Percentiles rank a stretch among this genome's conserved stretches.
These are phyloP conservation scores for Conopomorpha cramerella DNA, from an alignment of 1,140 invertebrate species.

Conservation along the genomic window DNA sequence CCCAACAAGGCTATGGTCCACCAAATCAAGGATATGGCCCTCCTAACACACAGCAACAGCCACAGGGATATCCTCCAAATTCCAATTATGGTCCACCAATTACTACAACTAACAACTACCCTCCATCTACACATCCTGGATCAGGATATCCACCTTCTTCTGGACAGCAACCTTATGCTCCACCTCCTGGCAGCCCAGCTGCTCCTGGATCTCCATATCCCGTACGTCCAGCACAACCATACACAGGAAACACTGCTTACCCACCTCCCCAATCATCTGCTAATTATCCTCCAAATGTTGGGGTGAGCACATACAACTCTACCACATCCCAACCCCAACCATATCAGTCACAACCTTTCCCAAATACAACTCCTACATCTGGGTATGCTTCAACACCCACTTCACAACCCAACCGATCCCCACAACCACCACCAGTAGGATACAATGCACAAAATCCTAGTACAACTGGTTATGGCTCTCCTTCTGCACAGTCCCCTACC, in stretches of 20 bases:
- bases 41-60: constrained; percentile 49
- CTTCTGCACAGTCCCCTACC: constrained; percentile 52
- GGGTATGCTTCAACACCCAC: constrained; percentile 52
- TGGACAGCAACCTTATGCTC: constrained; percentile 48
- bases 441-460: constrained; percentile 44
- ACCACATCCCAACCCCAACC: constrained; percentile 44
- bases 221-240: constrained; percentile 39
- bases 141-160: constrained; percentile 49
- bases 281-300: constrained; percentile 46
- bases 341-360: constrained; percentile 54
- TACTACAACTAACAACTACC: constrained; percentile 52
- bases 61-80: constrained; percentile 52
- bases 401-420: constrained; percentile 54
- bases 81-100: constrained; percentile 57
- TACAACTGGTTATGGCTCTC: constrained; percentile 51
- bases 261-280: constrained; percentile 38
- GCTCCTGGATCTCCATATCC: constrained; percentile 46
- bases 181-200: constrained; percentile 49
- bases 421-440: constrained; percentile 47
- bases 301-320: constrained; percentile 47
- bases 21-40: constrained; percentile 52
- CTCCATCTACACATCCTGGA: constrained; percentile 46
- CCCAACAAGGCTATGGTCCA: constrained; percentile 49
- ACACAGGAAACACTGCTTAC: constrained; percentile 48
- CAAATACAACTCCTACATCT: constrained; percentile 47